A percentile compares a stretch with the other conserved stretches of the same genome.
These are phyloP conservation scores for Pterophyllum scalare DNA, from an alignment of 2,113 vertebrate genomes.

Conservation along the genomic window DNA sequence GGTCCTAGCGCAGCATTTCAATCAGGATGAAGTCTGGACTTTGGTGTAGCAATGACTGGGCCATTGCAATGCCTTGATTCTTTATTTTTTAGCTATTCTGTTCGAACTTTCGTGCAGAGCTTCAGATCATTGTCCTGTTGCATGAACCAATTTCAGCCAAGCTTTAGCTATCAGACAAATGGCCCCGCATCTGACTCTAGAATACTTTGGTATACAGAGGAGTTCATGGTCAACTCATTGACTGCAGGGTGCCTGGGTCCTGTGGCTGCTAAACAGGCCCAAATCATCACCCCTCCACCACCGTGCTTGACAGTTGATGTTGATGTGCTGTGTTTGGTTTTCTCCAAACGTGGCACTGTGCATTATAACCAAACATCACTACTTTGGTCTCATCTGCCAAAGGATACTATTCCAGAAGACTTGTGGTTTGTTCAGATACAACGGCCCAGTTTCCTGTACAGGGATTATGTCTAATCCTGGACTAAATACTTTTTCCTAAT, in stretches of 20 bases:
- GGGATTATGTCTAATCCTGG: too few relatives aligned
- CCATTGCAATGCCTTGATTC: neutral
- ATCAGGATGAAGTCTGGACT: fast-evolving
- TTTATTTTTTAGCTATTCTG: neutral
- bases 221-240: neutral
- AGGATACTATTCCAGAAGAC: neutral
- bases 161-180: neutral
- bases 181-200: neutral
- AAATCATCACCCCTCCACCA: neutral
- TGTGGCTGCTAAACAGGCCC: neutral
- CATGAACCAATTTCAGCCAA: neutral
- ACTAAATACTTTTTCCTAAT: too few relatives aligned
- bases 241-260: neutral
- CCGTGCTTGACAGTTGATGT: neutral
- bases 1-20: fast-evolving
- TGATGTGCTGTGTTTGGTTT: neutral
- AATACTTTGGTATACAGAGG: neutral
- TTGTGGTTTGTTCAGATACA: too few relatives aligned
- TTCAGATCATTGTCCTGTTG: neutral
- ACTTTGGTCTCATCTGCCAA: neutral
- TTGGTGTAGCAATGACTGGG: neutral
- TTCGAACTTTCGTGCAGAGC: too few relatives aligned
- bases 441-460: too few relatives aligned
- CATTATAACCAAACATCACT: neutral
- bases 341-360: fast-evolving